These are phyloP conservation scores for Cygnus buccinator DNA, from an alignment of 2,113 vertebrate genomes.

Conservation along the genomic window DNA sequence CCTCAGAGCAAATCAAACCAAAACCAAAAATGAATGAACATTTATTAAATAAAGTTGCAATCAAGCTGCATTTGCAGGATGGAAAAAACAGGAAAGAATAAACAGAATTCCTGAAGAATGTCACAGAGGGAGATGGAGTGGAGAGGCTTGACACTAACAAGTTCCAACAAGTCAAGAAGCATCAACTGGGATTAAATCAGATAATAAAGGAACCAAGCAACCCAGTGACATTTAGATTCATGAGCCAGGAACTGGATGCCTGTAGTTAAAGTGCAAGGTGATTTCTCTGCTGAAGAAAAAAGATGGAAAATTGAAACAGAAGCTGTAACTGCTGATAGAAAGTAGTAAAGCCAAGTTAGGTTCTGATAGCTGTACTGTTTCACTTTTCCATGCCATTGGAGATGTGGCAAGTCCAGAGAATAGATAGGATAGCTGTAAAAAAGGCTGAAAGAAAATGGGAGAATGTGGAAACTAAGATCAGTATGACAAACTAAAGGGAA, in stretches of 20 bases:
- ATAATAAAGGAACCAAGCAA: background rate
- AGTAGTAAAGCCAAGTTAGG: background rate
- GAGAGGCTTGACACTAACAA: conserved; percentile 1
- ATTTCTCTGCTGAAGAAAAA: background rate
- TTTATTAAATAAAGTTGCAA: background rate
- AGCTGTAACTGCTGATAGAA: background rate
- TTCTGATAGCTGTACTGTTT: background rate
- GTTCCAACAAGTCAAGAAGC: conserved; percentile 31
- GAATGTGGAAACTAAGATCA: background rate
- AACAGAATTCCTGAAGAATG: conserved; percentile 8
- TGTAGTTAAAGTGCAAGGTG: background rate
- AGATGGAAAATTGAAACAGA: background rate
- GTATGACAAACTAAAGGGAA: background rate
- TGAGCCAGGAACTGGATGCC: background rate
- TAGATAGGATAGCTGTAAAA: background rate
- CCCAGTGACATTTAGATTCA: background rate
- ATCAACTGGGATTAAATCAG: conserved; percentile 8
- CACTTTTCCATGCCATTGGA: background rate
- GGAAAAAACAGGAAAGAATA: background rate
- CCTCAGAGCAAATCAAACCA: background rate
- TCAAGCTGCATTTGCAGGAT: background rate
- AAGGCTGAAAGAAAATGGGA: background rate
- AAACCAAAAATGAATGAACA: background rate
- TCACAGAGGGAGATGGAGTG: background rate
- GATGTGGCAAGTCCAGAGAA: background rate